Evolutionary conservation across 2,797 vertebrate genomes (phyloP).

Genomic region (Hoplostethus atlanticus): DNA sequence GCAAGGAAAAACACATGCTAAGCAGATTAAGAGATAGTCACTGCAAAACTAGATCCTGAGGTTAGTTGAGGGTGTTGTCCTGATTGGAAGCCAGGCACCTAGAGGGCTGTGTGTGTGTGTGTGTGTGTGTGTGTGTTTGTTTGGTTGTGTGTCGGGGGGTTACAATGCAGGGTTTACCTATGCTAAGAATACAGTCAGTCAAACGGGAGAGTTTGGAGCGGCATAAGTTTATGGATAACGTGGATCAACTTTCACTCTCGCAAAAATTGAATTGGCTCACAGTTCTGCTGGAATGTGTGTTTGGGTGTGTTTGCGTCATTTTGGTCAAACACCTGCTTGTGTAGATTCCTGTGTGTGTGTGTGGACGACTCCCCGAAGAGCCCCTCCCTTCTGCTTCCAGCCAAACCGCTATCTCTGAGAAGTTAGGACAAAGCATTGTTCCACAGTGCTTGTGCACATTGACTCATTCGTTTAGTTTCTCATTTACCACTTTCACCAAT

Average conservation of each 20-base stretch:
- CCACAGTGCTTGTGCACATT: not conserved
- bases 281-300: conserved; percentile 17
- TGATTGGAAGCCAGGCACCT: not conserved
- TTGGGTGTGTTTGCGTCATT: conserved; percentile 12
- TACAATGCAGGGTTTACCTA: no score
- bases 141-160: no score
- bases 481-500: conserved; percentile 28
- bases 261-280: not conserved
- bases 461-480: conserved; percentile 30
- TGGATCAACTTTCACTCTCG: conserved; percentile 26
- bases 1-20: not conserved
- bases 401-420: not conserved
- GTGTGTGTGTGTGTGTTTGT: no score
- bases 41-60: not conserved
- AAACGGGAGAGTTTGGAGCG: not conserved
- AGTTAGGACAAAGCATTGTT: conserved; percentile 2
- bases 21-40: not conserved
- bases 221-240: not conserved
- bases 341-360: not conserved
- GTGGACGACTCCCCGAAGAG: not conserved
- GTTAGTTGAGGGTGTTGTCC: not conserved
- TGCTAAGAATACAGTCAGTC: not conserved
- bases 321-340: not conserved
- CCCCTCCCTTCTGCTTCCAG: conserved; percentile 39
- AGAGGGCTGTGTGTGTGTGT: conserved; percentile 1